Base-by-base conservation (phyloP, 2,113 vertebrate genomes). In the Trachemys scripta region DNA sequence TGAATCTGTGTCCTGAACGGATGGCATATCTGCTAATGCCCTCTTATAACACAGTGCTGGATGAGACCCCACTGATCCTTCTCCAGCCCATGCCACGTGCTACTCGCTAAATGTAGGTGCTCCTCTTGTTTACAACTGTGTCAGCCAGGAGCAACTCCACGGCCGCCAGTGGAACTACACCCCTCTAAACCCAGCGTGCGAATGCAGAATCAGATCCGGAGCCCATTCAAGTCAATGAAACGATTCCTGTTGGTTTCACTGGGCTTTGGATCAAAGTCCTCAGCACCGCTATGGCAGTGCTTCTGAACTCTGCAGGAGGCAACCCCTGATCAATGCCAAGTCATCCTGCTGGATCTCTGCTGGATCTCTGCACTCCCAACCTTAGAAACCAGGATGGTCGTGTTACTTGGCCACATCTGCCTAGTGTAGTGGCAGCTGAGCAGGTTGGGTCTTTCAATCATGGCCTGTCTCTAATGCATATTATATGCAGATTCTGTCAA, bases 181-280 rank as follows among this genome's bases (percentile, higher is more conserved):
- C 35, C 22, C 51, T 84, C 25, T 69, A 88, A 88, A 84, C 17
- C 12, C 1, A 29, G 49, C 31, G 45, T 86, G 29, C n/a, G 85
- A 87, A 91, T 91, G 84, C 1, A 3, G 83, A 83, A 92, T 92
- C 38, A 86, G 62, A 17, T 87, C 65, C 79, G 91, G 94, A 96
- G 31, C 49, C 75, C 80, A 56, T 72, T 82, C 94, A 31, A 42
- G 79, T 86, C 91, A 51, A n/a, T 78, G 87, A 72, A 93, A 92
- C 95, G 92, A 94, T 88, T 95, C 72, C 53, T 84, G 62, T 54
- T 95, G 94, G 78, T 93, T 95, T 94, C 95, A 91, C 94, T 91
- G 95, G 89, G 92, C 95, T 45, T 42, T 49, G 14, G 75, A 79
- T 92, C 89, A 92, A 97, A 90, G 83, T 85, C 95, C 90, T 94